A percentile compares a stretch with the other conserved stretches of the same genome.
phyloP scores from a whole-genome alignment of 1,140 invertebrate genomes.

The Fragariocoptes setiger region DNA sequence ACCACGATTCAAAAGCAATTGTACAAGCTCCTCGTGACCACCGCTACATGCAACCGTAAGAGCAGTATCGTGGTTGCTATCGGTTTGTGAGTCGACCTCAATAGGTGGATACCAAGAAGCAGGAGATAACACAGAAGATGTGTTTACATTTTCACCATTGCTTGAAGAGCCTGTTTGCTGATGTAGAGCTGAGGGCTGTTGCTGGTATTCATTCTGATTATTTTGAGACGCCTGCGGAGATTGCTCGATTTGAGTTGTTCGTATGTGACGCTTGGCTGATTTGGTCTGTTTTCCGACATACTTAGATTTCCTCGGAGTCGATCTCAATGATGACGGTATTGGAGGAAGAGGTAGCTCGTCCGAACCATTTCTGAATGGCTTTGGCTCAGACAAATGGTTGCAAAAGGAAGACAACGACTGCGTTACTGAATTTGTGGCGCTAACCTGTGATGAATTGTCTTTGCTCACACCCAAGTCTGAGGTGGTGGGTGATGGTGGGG shows the following conservation, averaged over 20 bases:
- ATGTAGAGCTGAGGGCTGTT: not conserved
- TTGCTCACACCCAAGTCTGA: too few relatives aligned
- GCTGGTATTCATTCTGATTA: not conserved
- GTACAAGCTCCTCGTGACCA: conserved; percentile 76
- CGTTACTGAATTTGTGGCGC: too few relatives aligned
- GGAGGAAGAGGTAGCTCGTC: too few relatives aligned
- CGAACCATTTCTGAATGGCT: too few relatives aligned
- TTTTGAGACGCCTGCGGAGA: not conserved
- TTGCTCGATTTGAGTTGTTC: not conserved
- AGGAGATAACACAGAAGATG: conserved; percentile 4
- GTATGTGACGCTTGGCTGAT: not conserved
- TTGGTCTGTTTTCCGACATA: not conserved
- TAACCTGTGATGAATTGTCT: too few relatives aligned
- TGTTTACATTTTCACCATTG: not conserved
- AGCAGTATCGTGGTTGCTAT: conserved; percentile 91
- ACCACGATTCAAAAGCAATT: conserved; percentile 51
- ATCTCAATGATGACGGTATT: too few relatives aligned
- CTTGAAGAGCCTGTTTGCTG: not conserved
- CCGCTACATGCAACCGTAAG: conserved; percentile 83
- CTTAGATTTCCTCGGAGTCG: too few relatives aligned
- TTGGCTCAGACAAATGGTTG: too few relatives aligned
- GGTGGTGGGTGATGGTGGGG: too few relatives aligned
- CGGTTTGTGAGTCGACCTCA: conserved; percentile 81
- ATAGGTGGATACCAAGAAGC: conserved; percentile 12
- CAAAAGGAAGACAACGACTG: too few relatives aligned